Evolutionary conservation across 2,888 invertebrate species (phyloP).

Genomic region (Callyntrura guangdongensis): DNA sequence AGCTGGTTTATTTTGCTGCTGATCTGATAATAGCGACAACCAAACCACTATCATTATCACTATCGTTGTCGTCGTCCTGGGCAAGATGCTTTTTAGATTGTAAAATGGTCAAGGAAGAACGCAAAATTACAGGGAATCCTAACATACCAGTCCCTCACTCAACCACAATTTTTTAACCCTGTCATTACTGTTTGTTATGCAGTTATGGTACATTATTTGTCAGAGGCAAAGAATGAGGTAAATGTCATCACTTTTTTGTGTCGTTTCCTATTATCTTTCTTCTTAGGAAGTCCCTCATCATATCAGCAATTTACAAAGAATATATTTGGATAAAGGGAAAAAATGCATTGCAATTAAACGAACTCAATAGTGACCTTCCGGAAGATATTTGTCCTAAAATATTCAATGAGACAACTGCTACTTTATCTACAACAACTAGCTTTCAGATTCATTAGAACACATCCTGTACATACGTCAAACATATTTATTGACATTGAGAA

Average conservation of each 20-base stretch:
- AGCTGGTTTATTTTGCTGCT: slow-evolving; percentile 15
- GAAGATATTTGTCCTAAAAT: neutral
- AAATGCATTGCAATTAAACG: neutral
- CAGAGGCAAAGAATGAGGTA: neutral
- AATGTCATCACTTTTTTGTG: neutral
- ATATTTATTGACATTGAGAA: too few relatives aligned
- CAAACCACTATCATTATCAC: neutral
- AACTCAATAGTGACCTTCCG: slow-evolving; percentile 3
- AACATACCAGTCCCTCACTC: slow-evolving; percentile 54
- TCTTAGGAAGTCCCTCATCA: neutral
- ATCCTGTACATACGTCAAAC: too few relatives aligned
- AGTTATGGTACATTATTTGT: neutral
- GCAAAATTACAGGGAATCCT: slow-evolving; percentile 60
- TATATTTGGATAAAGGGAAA: neutral
- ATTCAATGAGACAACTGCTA: neutral
- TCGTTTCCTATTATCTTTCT: slow-evolving; percentile 2
- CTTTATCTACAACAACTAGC: neutral
- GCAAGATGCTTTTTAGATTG: slow-evolving; percentile 22
- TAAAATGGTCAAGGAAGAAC: slow-evolving; percentile 78
- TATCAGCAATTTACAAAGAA: neutral
- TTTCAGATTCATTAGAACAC: neutral
- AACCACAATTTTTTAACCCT: slow-evolving; percentile 30
- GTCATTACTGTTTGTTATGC: neutral
- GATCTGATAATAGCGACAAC: slow-evolving; percentile 24
- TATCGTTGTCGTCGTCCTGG: neutral